A percentile compares a stretch with the other conserved stretches of the same genome.
Evolutionary conservation across 2,888 invertebrate species (phyloP).

Genomic region (Drosophila gaucha): DNA sequence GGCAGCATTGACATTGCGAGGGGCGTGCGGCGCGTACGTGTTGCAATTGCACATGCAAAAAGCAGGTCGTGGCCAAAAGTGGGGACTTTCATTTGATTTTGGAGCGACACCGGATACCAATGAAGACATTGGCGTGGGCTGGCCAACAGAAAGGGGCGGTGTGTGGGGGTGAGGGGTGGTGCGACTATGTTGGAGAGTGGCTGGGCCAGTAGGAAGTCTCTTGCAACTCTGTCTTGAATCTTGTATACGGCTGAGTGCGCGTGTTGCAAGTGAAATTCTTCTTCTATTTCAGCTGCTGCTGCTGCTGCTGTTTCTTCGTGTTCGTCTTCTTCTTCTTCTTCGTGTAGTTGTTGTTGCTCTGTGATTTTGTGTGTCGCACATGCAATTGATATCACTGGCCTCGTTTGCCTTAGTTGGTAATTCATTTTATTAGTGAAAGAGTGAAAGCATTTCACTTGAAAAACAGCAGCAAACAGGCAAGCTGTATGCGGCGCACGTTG

Average conservation of each 20-base stretch:
- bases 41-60: slow-evolving; percentile 56
- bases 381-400: slow-evolving; percentile 80
- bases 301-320: slow-evolving; percentile 8
- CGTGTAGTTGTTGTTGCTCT: slow-evolving; percentile 27
- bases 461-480: background rate
- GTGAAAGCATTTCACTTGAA: slow-evolving; percentile 73
- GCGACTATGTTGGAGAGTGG: slow-evolving; percentile 4
- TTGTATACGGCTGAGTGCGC: slow-evolving; percentile 50
- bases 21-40: slow-evolving; percentile 53
- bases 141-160: background rate
- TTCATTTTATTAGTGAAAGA: slow-evolving; percentile 73
- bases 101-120: slow-evolving; percentile 78
- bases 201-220: slow-evolving; percentile 41
- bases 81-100: slow-evolving; percentile 78
- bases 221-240: slow-evolving; percentile 4
- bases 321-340: background rate
- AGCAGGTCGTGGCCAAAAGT: slow-evolving; percentile 65
- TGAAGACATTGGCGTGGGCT: slow-evolving; percentile 19
- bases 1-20: slow-evolving; percentile 53
- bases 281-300: background rate
- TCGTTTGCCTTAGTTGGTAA: slow-evolving; percentile 69
- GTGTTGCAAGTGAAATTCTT: slow-evolving; percentile 70
- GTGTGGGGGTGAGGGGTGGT: slow-evolving; percentile 7
- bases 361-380: slow-evolving; percentile 80
- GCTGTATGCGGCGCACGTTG: slow-evolving; percentile 49